Conservation (phyloP, 2,797 vertebrate species). For the Petrocephalus sullivani region DNA sequence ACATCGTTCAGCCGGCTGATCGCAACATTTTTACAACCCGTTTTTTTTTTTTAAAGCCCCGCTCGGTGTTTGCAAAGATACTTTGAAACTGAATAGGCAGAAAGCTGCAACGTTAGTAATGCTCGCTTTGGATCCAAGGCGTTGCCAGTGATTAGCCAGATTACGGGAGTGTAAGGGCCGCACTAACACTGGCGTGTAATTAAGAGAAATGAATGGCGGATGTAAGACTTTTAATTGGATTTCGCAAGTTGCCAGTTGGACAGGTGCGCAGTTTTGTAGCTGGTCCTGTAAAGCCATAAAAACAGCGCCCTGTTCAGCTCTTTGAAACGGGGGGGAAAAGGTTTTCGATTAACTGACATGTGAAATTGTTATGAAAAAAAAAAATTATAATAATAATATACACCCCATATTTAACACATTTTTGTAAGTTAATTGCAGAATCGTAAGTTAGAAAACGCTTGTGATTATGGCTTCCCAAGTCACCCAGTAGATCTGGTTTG, state of each 20-base stretch:
- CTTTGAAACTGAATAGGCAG: background rate
- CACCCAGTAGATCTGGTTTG: background rate
- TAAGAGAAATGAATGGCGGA: background rate
- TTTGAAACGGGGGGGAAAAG: background rate
- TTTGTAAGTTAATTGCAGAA: background rate
- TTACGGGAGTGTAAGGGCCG: background rate
- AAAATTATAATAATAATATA: too few species aligned
- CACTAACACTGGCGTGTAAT: background rate
- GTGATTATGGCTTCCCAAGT: background rate
- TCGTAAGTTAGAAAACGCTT: background rate
- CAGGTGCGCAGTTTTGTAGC: constrained; percentile 12
- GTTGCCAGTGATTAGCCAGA: background rate
- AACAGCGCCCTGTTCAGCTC: background rate
- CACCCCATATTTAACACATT: background rate
- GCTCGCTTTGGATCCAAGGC: background rate
- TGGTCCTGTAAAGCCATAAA: background rate
- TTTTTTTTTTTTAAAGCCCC: background rate
- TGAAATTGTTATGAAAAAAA: background rate
- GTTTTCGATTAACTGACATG: background rate
- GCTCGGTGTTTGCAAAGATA: background rate
- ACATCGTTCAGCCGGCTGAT: background rate
- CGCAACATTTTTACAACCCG: background rate
- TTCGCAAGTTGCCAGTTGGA: background rate
- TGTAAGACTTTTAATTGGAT: background rate
- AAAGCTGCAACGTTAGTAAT: background rate